Evolutionary conservation across 1,140 invertebrate genomes (phyloP).

Genomic region (Microplitis mediator): DNA sequence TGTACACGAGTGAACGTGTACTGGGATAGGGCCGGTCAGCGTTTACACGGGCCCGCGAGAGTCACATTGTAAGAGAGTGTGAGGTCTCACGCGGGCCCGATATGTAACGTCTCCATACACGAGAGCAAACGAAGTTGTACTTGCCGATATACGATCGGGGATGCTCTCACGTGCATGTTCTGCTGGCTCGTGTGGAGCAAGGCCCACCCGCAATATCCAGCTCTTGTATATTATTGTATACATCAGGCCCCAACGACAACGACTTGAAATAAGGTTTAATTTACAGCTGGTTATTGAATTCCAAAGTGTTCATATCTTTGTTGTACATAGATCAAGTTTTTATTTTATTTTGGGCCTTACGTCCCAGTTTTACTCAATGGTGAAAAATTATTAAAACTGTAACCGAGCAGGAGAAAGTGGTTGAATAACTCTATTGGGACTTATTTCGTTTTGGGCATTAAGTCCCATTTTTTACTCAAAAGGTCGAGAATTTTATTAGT

Average conservation of each 20-base stretch:
- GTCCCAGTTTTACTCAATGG: background rate
- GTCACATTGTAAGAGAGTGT: conserved; percentile 18
- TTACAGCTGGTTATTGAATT: conserved; percentile 39
- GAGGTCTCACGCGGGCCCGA: conserved; percentile 23
- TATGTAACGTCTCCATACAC: conserved; percentile 57
- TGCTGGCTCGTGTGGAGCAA: conserved; percentile 9
- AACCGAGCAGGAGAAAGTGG: too few species aligned
- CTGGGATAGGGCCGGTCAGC: background rate
- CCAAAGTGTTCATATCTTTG: background rate
- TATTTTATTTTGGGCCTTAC: background rate
- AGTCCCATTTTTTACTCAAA: too few species aligned
- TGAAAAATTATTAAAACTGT: too few species aligned
- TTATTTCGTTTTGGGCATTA: too few species aligned
- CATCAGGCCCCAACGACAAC: conserved; percentile 40
- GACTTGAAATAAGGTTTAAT: conserved; percentile 36
- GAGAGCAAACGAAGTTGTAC: conserved; percentile 52
- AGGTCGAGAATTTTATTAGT: too few species aligned
- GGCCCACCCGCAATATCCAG: conserved; percentile 56
- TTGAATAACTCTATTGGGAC: too few species aligned
- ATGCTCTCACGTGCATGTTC: conserved; percentile 39
- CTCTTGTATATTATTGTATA: conserved; percentile 27
- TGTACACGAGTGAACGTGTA: conserved; percentile 16
- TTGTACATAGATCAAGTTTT: background rate
- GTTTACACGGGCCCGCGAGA: conserved; percentile 16
- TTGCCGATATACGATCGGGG: conserved; percentile 58